Conservation (phyloP, 2,888 invertebrate genomes). For the Ptycholaimellus sp. region DNA sequence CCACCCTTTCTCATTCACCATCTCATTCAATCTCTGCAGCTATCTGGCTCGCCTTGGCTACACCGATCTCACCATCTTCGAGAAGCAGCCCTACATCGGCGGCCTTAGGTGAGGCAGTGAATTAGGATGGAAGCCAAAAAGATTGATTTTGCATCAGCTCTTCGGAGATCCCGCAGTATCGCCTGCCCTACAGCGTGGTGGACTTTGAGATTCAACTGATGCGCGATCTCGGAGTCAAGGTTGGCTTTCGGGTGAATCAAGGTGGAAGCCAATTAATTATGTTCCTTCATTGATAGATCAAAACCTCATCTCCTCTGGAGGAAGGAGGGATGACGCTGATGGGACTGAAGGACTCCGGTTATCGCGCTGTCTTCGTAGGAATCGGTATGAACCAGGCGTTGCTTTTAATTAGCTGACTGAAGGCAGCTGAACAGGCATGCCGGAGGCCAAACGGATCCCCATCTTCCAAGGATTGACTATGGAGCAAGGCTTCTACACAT, state of each 20-base stretch:
- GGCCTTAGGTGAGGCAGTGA: constrained; percentile 63
- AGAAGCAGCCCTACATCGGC: constrained; percentile 59
- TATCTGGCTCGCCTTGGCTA: constrained; percentile 79
- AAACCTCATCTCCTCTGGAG: constrained; percentile 21
- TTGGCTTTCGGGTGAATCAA: no score
- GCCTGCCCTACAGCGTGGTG: constrained; percentile 69
- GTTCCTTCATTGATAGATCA: no score
- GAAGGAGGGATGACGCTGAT: constrained; percentile 9
- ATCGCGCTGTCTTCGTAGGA: constrained; percentile 43
- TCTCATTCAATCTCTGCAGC: no score
- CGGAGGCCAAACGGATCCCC: constrained; percentile 55
- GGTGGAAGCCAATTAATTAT: no score
- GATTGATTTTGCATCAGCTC: no score
- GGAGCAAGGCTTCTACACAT: constrained; percentile 72
- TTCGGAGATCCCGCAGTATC: constrained; percentile 85
- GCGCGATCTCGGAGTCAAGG: constrained; percentile 69
- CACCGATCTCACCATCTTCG: constrained; percentile 64
- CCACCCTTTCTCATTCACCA: no score
- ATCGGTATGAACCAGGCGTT: no score
- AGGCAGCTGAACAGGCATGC: constrained; percentile 50
- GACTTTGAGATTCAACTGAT: constrained; percentile 73
- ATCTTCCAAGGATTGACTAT: constrained; percentile 40
- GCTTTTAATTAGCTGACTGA: no score
- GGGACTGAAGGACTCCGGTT: background rate
- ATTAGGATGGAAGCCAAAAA: no score